Conservation (phyloP, 1,140 invertebrate species). For the Littorina saxatilis region DNA sequence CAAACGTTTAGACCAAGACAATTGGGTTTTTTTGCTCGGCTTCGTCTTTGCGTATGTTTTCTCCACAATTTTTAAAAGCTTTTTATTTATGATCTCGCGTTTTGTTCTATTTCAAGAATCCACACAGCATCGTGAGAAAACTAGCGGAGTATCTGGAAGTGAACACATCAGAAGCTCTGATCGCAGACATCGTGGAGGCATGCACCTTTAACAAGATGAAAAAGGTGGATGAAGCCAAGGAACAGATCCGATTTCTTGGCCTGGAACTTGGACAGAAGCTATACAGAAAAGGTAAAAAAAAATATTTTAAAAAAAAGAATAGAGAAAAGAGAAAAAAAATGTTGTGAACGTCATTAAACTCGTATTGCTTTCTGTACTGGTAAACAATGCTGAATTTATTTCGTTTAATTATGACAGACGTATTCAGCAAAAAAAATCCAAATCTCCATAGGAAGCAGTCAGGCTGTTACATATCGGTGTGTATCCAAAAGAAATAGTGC, state of each 20-base stretch:
- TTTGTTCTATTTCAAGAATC: background rate
- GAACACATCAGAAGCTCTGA: background rate
- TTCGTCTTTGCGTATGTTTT: too few species aligned
- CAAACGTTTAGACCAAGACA: too few species aligned
- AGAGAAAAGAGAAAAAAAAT: background rate
- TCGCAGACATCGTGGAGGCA: background rate
- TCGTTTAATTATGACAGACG: background rate
- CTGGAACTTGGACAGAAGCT: conserved; percentile 18
- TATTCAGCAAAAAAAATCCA: too few species aligned
- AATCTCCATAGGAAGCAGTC: too few species aligned
- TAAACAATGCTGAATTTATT: background rate
- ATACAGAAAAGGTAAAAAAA: conserved; percentile 24
- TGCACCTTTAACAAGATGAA: conserved; percentile 36
- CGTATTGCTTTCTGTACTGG: background rate
- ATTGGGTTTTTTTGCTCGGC: too few species aligned
- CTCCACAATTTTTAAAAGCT: background rate
- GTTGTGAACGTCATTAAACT: background rate
- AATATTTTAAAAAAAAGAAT: too few species aligned
- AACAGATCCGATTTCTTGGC: conserved; percentile 9
- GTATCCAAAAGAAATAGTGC: too few species aligned
- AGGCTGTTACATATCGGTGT: too few species aligned
- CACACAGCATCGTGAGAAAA: background rate
- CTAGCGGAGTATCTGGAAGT: conserved; percentile 36
- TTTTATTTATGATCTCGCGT: background rate
- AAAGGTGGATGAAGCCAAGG: conserved; percentile 17